Percentiles rank a stretch among this genome's conserved stretches.
Evolutionary conservation across 2,888 invertebrate genomes (phyloP).

Genomic region (Tetranychus truncatus): DNA sequence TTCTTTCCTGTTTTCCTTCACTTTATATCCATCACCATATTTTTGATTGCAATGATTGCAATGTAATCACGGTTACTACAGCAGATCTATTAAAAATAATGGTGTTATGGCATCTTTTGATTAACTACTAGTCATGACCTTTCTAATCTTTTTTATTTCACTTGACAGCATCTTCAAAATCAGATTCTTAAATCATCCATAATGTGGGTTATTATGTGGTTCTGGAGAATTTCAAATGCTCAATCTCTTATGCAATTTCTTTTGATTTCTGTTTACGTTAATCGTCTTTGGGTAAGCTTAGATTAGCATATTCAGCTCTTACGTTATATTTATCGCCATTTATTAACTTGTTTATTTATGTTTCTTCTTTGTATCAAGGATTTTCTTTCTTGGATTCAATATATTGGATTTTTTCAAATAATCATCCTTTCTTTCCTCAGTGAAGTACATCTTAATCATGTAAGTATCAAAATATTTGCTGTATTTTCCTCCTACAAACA

Average conservation of each 20-base stretch:
- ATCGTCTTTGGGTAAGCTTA: constrained; percentile 47
- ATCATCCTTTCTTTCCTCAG: constrained; percentile 48
- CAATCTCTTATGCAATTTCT: constrained; percentile 56
- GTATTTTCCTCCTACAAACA: too few species aligned
- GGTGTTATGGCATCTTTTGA: too few species aligned
- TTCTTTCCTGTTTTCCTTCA: neutral
- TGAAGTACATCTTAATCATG: constrained; percentile 43
- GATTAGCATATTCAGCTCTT: neutral
- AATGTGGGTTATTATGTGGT: constrained; percentile 51
- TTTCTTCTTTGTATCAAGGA: constrained; percentile 28
- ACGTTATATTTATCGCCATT: constrained; percentile 15
- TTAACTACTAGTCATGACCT: neutral
- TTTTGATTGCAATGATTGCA: too few species aligned
- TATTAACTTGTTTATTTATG: neutral
- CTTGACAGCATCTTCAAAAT: constrained; percentile 25
- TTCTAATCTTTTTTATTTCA: neutral
- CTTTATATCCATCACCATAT: too few species aligned
- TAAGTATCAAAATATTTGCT: neutral
- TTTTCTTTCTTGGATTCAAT: constrained; percentile 50
- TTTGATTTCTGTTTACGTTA: constrained; percentile 56
- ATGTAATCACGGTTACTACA: too few species aligned
- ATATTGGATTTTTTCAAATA: constrained; percentile 49
- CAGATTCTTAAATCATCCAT: constrained; percentile 48
- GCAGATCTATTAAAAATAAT: too few species aligned
- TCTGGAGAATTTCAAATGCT: constrained; percentile 61